These are phyloP conservation scores for Vespertilio murinus DNA, from an alignment of 2,797 vertebrate genomes.

Conservation along the genomic window DNA sequence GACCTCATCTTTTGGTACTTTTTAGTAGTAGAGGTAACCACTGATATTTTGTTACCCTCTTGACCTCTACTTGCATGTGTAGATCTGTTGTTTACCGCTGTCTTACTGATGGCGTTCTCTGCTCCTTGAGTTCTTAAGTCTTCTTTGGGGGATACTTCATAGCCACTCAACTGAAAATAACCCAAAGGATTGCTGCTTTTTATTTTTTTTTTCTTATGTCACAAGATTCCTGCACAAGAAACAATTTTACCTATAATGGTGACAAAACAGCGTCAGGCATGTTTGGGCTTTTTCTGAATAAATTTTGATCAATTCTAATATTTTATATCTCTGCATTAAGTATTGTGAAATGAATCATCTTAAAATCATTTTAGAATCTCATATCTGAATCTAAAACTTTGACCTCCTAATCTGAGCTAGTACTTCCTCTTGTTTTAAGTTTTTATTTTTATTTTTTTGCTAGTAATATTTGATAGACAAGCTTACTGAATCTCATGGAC, in stretches of 20 bases:
- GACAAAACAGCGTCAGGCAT: background rate
- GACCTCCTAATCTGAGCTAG: background rate
- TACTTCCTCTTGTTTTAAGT: background rate
- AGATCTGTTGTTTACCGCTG: background rate
- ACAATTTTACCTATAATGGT: background rate
- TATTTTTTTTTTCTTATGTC: background rate
- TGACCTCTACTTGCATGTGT: background rate
- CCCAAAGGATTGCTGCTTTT: background rate
- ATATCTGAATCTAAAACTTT: background rate
- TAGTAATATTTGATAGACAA: background rate
- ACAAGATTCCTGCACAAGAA: background rate
- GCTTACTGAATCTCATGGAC: background rate
- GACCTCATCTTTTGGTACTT: background rate
- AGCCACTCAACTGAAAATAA: background rate
- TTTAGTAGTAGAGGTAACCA: background rate
- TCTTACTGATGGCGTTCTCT: background rate
- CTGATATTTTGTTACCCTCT: background rate
- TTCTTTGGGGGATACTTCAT: background rate
- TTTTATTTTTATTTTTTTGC: background rate
- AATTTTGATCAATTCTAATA: slow-evolving; percentile 14
- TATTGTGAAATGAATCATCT: background rate
- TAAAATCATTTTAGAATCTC: background rate
- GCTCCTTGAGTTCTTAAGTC: background rate
- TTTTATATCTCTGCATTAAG: slow-evolving; percentile 5
- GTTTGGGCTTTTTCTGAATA: slow-evolving; percentile 30